phyloP scores from a whole-genome alignment of 2,797 vertebrate species.

The Tenualosa thibaudeaui region DNA sequence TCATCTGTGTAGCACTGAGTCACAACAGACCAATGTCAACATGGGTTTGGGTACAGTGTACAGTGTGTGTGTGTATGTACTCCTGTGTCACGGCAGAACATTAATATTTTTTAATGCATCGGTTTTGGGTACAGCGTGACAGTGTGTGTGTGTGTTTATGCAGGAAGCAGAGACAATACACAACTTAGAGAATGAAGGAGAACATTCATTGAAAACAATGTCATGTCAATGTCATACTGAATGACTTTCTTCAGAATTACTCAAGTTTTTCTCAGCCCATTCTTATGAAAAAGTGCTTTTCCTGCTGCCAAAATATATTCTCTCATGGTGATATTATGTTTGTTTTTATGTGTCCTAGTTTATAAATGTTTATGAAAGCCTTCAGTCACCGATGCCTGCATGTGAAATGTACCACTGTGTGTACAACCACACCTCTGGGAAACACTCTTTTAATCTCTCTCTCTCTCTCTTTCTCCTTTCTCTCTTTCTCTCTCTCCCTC shows the following conservation, averaged over 20 bases:
- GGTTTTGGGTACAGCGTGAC: background rate
- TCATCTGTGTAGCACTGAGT: slow-evolving; percentile 23
- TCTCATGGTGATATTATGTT: background rate
- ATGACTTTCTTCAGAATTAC: background rate
- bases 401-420: background rate
- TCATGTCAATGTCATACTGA: background rate
- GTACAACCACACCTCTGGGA: background rate
- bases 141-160: background rate
- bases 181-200: background rate
- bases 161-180: slow-evolving; percentile 9
- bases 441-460: background rate
- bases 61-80: background rate
- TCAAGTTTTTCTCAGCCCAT: background rate
- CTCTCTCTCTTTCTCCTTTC: background rate
- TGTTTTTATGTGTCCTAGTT: background rate
- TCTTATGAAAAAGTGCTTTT: background rate
- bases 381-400: background rate
- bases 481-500: background rate
- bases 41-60: background rate
- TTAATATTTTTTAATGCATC: too few relatives aligned
- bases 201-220: background rate
- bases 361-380: background rate
- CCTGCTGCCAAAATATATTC: background rate
- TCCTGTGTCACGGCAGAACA: too few relatives aligned
- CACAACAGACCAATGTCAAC: background rate